Evolutionary conservation across 2,113 vertebrate species (phyloP).

Genomic region (Rhagologus leucostigma): DNA sequence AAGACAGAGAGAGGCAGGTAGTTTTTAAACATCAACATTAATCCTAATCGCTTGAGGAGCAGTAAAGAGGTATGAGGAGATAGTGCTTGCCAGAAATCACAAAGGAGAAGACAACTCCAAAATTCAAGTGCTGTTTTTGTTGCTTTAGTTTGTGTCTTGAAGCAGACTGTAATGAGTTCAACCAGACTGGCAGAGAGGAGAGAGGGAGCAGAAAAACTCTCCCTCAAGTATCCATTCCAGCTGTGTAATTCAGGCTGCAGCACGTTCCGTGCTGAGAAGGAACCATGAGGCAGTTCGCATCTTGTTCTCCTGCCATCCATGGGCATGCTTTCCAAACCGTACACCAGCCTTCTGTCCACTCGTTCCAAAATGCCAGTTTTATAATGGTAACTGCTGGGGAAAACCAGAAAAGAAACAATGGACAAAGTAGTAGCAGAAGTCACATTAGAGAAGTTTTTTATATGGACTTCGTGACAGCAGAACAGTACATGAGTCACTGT

Average conservation of each 20-base stretch:
- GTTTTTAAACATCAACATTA: background rate
- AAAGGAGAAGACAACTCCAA: background rate
- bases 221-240: background rate
- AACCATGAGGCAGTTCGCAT: background rate
- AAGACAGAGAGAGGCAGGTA: background rate
- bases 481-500: background rate
- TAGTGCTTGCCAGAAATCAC: background rate
- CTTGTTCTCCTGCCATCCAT: conserved; percentile 68
- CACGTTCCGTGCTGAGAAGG: background rate
- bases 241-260: background rate
- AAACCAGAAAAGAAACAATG: background rate
- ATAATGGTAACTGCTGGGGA: conserved; percentile 68
- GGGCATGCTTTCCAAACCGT: conserved; percentile 73
- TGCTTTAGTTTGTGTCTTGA: background rate
- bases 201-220: background rate
- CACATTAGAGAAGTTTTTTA: background rate
- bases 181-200: background rate
- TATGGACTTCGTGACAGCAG: background rate
- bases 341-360: conserved; percentile 71
- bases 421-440: background rate
- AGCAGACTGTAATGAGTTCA: background rate
- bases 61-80: background rate
- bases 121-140: background rate
- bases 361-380: conserved; percentile 73
- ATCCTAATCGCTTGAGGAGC: background rate